Conservation (phyloP, 1,140 invertebrate genomes). For the Grapholita molesta region DNA sequence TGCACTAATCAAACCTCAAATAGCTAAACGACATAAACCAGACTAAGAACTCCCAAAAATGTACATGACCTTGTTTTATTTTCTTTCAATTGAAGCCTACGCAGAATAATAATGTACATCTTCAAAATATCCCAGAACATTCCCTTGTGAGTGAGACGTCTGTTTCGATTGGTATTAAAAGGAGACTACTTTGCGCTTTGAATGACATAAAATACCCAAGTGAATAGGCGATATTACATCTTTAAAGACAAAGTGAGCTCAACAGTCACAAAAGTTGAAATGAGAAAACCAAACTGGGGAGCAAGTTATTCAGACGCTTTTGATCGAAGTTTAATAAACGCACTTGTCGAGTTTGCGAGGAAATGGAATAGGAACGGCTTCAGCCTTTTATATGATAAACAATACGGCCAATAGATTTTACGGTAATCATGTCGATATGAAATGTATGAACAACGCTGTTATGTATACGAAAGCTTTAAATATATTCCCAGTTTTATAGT, state of each 20-base stretch:
- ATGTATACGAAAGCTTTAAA: no score
- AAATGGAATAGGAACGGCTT: neutral
- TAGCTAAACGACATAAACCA: no score
- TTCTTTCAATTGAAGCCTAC: neutral
- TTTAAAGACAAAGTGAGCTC: neutral
- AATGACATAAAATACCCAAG: neutral
- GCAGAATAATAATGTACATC: neutral
- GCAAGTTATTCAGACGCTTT: conserved; percentile 6
- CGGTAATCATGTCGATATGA: neutral
- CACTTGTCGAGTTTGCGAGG: conserved; percentile 1
- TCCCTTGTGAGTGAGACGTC: neutral
- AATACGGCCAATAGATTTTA: neutral
- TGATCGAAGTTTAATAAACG: conserved; percentile 15
- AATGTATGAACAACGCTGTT: no score
- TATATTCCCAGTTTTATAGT: no score
- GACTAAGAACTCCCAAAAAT: no score
- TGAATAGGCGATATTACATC: neutral
- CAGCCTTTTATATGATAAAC: neutral
- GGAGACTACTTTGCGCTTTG: neutral
- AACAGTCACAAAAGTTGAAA: conserved; percentile 13
- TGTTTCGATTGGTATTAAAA: neutral
- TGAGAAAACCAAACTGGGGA: conserved; percentile 8
- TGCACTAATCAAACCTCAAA: no score
- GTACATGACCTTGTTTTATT: no score
- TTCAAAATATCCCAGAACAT: neutral